These are phyloP conservation scores for Entomyzon cyanotis DNA, from an alignment of 2,113 vertebrate species.

Conservation along the genomic window DNA sequence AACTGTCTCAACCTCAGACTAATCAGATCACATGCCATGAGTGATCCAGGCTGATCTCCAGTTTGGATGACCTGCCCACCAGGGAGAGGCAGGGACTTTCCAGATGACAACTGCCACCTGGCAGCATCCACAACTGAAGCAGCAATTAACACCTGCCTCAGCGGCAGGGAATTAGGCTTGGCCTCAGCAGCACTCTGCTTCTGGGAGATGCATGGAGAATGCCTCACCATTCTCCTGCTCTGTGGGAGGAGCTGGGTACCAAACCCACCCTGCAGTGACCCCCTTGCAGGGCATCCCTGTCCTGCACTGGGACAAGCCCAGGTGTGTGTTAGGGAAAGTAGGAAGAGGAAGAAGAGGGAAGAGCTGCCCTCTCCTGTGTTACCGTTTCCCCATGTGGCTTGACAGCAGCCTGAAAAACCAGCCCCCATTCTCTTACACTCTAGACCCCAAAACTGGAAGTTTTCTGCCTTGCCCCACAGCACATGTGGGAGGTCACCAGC, in stretches of 20 bases:
- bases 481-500: not conserved
- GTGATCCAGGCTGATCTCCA: not conserved
- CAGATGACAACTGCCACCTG: slow-evolving; percentile 47
- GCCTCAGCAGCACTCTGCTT: not conserved
- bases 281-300: rapidly evolving
- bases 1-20: not conserved
- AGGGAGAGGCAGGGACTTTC: slow-evolving; percentile 54
- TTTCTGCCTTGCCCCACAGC: not conserved
- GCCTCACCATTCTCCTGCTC: not conserved
- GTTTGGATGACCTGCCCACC: slow-evolving; percentile 1
- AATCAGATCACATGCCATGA: not conserved
- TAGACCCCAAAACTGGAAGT: not conserved
- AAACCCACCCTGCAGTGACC: not conserved
- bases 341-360: not conserved
- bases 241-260: not conserved
- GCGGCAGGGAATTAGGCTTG: not conserved
- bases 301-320: rapidly evolving
- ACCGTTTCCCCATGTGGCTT: not conserved
- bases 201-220: not conserved
- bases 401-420: not conserved
- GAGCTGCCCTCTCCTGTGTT: not conserved
- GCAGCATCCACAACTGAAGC: not conserved
- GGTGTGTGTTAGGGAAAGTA: not conserved
- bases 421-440: not conserved
- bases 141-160: not conserved